Base-by-base conservation (phyloP, 35 echinoderm and acorn worm genomes). In the Apostichopus parvimensis region DNA sequence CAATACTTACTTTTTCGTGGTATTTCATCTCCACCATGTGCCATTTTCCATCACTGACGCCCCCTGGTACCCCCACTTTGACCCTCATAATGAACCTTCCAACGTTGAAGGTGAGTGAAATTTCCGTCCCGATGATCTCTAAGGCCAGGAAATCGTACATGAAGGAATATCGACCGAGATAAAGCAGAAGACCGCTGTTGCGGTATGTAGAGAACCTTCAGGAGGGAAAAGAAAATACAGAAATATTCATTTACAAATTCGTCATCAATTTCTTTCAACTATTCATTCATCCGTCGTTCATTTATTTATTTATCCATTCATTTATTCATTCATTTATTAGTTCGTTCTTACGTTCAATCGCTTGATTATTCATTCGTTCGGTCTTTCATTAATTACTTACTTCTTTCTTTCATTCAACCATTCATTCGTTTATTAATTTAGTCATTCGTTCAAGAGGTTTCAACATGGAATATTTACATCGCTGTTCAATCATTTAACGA, bases 41-140 rank as follows among this genome's bases (percentile, higher is more conserved):
- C 96, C 96, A 98, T 76, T 88, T 92, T 13, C 89, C 68, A 77
- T 98, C 94, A 75, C 85, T 94, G 61, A 98, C 92, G 53, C 96
- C 96, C 58, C 94, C 94, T 24, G 94, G 94, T 78, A 79, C 89
- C n/a, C 96, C 96, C 13, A 93, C 96, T 73, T 95, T 93, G 9
- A 98, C 94, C 76, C 96, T 91, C 96, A 98, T 98, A 83, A 93
- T 95, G n/a, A 98, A 89, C 17, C 88, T 85, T 14, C 96, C 96
- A 9, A 95, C 94, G 26, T 94, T 92, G 73, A 98, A 98, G 9
- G 96, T 95, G 54, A 98, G 91, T n/a, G 94, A 77, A 9, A 98
- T 89, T 55, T 98, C 92, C 1, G 77, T 82, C 0, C 92, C 79
- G n/a, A 98, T 79, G 73, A 98, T 93, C 90, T 98, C 96, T 5